Base-by-base conservation (phyloP, 2,888 invertebrate genomes). In the Notocelia uddmanniana region DNA sequence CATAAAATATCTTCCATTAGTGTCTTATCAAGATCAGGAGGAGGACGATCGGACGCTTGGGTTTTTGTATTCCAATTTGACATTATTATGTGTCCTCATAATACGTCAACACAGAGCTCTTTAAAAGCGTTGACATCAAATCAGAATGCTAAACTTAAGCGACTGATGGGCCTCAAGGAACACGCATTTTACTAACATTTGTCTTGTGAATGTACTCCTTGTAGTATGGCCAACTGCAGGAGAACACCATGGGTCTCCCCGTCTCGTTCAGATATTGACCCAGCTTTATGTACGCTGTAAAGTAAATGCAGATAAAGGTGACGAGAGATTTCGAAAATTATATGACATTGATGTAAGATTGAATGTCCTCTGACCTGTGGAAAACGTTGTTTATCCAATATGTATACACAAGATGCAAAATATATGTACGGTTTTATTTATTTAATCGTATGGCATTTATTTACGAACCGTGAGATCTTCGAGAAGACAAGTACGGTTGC, bases 141-240 rank as follows among this genome's bases (percentile, higher is more conserved):
- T n/a, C 13, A n/a, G 41, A n/a, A 45, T 15, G 13, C 13, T 13
- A 15, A 41, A 3, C 3, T 37, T 11, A 37, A 37, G 10, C 41
- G 41, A 13, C 0, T 41, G 15, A 15, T 15, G 13, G 15, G 37
- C 18, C 19, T 10, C 13, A 59, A 11, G 54, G 18, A 68, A 57
- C 57, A 48, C 5, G 19, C 21, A 13, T 64, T 48, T 3, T 31
- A 54, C 81, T 85, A 86, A 96, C 96, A 79, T 84, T 81, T 76
- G 94, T 91, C 6, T 93, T 89, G 69, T 90, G 85, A 66, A 90
- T 90, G 69, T 91, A 95, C 79, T 95, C 91, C 80, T 95, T 95
- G 81, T 98, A 98, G 68, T 96, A 96, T 0, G 98, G 97, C 97
- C 97, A 98, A 81, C 96, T 97, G 86, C 98, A 98, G 0, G 97